Evolutionary conservation across 2,888 invertebrate genomes (phyloP), one percentile per base, ranked within the genome.

Genomic region (Podabrus alpinus): DNA sequence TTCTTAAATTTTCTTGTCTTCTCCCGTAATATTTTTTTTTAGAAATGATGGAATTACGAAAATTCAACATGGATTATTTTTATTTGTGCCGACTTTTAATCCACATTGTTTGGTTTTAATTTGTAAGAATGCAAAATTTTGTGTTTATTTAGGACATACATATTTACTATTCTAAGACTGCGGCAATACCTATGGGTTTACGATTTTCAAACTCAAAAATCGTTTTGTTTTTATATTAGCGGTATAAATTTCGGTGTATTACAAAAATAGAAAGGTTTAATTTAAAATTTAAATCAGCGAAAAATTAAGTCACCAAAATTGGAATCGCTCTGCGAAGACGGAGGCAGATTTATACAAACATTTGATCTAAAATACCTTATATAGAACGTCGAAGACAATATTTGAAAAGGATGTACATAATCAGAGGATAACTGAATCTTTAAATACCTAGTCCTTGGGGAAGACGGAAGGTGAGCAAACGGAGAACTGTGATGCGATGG

Each of bases 31-130:
- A 4, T 19, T 19, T 19, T n/a, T n/a, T n/a, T n/a, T n/a, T n/a
- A n/a, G n/a, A n/a, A n/a, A n/a, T n/a, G n/a, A 24, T 24, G 24
- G 24, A 24, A 24, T 24, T 24, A 24, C 9, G 11, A 29, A 45
- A 45, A 1, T 45, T 13, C 11, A 24, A n/a, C n/a, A 45, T n/a
- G 29, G 29, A 45, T 4, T n/a, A n/a, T n/a, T 45, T 45, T 45
- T 45, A n/a, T 45, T 45, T 45, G 45, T 45, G 7, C n/a, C 1
- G 45, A n/a, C 45, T 45, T n/a, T 60, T 73, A 45, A 69, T 66
- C 66, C 19, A 24, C 61, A 73, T 69, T 73, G 73, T 73, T 69
- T 73, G 69, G 69, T 69, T 73, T 73, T 73, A 73, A 73, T 73
- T 73, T 73, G 66, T 69, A 25, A 4, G 61, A 73, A 73, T 73